Evolutionary conservation across 2,888 invertebrate species (phyloP).

Genomic region (Caenorhabditis virilis): DNA sequence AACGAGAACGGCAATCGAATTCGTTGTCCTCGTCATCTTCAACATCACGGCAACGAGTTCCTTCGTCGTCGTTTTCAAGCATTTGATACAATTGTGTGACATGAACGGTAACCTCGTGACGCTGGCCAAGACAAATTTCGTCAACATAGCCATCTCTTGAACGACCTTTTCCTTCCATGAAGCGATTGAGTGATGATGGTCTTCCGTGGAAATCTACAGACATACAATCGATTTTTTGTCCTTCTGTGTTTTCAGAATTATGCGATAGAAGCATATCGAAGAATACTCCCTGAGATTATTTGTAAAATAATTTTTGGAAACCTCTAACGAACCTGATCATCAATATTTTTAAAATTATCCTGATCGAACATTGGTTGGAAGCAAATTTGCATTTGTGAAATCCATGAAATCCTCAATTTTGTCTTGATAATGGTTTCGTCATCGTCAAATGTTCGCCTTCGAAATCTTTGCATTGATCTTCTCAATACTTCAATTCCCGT

Average conservation of each 20-base stretch:
- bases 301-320: too few species aligned
- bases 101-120: slow-evolving; percentile 63
- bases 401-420: slow-evolving; percentile 59
- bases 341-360: slow-evolving; percentile 56
- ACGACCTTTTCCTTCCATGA: slow-evolving; percentile 66
- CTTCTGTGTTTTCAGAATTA: slow-evolving; percentile 63
- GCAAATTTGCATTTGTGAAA: slow-evolving; percentile 66
- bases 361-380: slow-evolving; percentile 63
- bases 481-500: slow-evolving; percentile 54
- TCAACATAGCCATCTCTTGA: slow-evolving; percentile 62
- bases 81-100: slow-evolving; percentile 61
- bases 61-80: slow-evolving; percentile 66
- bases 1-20: slow-evolving; percentile 63
- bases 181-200: slow-evolving; percentile 61
- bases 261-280: slow-evolving; percentile 64
- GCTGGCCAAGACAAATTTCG: slow-evolving; percentile 63
- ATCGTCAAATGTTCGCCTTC: slow-evolving; percentile 63
- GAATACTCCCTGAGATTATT: slow-evolving; percentile 65
- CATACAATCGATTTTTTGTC: slow-evolving; percentile 63
- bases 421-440: slow-evolving; percentile 60
- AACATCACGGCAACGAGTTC: slow-evolving; percentile 61
- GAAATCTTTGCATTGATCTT: slow-evolving; percentile 64
- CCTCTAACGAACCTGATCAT: too few species aligned
- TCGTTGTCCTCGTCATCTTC: slow-evolving; percentile 64
- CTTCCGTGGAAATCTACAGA: slow-evolving; percentile 66